A percentile compares a stretch with the other conserved stretches of the same genome.
Evolutionary conservation across 2,797 vertebrate species (phyloP).

Genomic region (Mionectes olivaceus): DNA sequence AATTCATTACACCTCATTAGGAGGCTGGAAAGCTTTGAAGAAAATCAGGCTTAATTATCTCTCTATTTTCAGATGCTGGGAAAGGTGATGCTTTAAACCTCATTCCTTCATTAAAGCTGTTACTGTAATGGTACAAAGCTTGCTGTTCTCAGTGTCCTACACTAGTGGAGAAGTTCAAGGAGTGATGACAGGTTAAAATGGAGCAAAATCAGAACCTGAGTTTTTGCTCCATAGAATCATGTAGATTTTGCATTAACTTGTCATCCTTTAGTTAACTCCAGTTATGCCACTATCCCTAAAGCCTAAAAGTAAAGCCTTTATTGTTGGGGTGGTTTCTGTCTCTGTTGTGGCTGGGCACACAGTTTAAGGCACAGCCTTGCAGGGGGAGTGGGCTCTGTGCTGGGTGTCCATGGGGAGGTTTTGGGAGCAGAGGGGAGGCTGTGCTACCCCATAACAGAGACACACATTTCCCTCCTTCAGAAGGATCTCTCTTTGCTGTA

Average conservation of each 20-base stretch:
- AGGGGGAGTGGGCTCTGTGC: background rate
- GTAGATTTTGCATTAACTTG: background rate
- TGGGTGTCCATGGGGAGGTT: accelerated
- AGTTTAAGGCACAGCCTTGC: accelerated
- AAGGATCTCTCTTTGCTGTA: background rate
- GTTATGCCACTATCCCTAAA: background rate
- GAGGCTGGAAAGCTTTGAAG: background rate
- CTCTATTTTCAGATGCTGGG: background rate
- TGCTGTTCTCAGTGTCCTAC: background rate
- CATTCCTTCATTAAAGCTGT: background rate
- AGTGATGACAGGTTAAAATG: background rate
- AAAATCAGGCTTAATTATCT: conserved; percentile 21
- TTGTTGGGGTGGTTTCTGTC: background rate
- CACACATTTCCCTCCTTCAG: background rate
- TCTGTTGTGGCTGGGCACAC: background rate
- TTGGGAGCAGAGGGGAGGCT: background rate
- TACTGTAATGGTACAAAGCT: background rate
- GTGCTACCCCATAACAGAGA: background rate
- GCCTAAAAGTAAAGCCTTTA: background rate
- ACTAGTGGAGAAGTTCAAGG: background rate
- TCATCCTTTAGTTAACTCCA: background rate
- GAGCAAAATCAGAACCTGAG: background rate
- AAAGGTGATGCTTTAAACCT: background rate
- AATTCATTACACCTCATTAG: conserved; percentile 13
- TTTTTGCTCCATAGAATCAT: background rate